Evolutionary conservation across 1,140 invertebrate genomes (phyloP).

Genomic region (Drosophila persimilis): DNA sequence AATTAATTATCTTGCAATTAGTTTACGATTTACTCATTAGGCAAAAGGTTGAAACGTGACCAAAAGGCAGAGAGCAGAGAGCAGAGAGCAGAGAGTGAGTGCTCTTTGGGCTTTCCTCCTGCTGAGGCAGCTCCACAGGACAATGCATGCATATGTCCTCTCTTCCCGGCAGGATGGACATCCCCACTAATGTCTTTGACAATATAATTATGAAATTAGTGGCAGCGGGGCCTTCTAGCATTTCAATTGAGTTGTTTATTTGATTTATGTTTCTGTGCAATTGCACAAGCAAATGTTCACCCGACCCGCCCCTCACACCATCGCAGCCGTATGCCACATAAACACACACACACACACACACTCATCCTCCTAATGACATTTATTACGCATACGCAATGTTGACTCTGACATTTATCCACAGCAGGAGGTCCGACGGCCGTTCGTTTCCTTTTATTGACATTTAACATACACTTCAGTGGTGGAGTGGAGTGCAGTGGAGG

Average conservation of each 20-base stretch:
- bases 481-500: background rate
- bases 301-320: too few species aligned
- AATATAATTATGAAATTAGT: conserved; percentile 77
- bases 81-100: too few species aligned
- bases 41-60: conserved; percentile 50
- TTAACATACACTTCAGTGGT: conserved; percentile 49
- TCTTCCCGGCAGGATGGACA: background rate
- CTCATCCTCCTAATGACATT: conserved; percentile 57
- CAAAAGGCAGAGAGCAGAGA: background rate
- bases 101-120: too few species aligned
- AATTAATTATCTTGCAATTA: conserved; percentile 81
- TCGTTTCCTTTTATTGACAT: conserved; percentile 66
- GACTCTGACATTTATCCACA: conserved; percentile 65
- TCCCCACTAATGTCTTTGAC: conserved; percentile 56
- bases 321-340: conserved; percentile 4
- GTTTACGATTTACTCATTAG: conserved; percentile 81
- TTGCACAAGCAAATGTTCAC: conserved; percentile 68
- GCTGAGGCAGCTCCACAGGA: too few species aligned
- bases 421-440: conserved; percentile 43
- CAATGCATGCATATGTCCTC: too few species aligned
- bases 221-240: conserved; percentile 51
- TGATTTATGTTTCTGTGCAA: conserved; percentile 81
- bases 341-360: conserved; percentile 20
- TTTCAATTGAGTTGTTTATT: conserved; percentile 79
- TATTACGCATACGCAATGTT: conserved; percentile 67